Evolutionary conservation across 1,140 invertebrate species (phyloP), one percentile per base, ranked within the genome.

Genomic region (Drosophila parvula): DNA sequence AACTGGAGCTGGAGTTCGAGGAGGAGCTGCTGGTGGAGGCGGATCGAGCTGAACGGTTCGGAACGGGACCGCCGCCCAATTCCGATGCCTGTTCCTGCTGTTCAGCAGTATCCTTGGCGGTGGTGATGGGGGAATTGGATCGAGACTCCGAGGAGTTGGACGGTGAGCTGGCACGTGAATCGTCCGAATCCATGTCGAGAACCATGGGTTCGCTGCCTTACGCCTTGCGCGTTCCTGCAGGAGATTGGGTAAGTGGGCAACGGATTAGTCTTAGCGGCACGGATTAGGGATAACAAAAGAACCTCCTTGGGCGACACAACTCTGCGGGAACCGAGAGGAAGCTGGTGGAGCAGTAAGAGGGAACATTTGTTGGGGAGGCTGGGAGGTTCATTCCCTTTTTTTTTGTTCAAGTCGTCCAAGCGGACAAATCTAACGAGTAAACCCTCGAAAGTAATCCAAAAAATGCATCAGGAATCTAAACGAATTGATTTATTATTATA

Each of bases 151-250:
- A 74, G 16, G 85, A 91, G 44, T 82, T 79, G 47, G 79, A 83
- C 34, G 28, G 51, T 11, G 76, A 64, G 68, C 79, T 88, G 79
- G 53, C 56, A 41, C 55, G 76, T 27, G 81, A 84, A 62, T 88
- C 90, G 56, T 91, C 90, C 16, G 86, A 86, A 40, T 91, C 90
- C 90, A 91, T 91, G 43, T 59, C 86, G 50, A 69, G 57, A 60
- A 75, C 83, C 82, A 86, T 86, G 30, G 43, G 43, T 50, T 55
- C 48, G 10, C 48, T 30, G 53, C 45, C 50, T 36, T 43, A 59
- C 27, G 62, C 40, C 65, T n/a, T 50, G 63, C 47, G 38, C 55
- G 67, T 71, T 75, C 70, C 83, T 86, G 83, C 41, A 65, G 80
- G 73, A 79, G 64, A 85, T 65, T 53, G 36, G 22, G 22, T 5